Evolutionary conservation across 2,113 vertebrate species (phyloP), one percentile per base, ranked within the genome.

Genomic region (Lophius piscatorius): DNA sequence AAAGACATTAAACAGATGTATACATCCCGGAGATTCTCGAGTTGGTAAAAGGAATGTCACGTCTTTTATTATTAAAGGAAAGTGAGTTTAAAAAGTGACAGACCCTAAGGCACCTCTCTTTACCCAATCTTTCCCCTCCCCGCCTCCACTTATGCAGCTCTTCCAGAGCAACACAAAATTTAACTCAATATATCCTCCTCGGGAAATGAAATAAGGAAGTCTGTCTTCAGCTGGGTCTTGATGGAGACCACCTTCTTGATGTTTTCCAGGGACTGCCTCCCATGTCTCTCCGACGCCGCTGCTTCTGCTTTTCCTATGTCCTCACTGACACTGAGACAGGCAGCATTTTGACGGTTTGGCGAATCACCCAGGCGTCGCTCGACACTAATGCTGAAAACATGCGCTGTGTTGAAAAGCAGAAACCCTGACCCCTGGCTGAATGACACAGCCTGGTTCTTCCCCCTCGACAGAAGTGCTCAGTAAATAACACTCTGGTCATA

Each of bases 351-450:
- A 88, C 57, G 80, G 75, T 86, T 90, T 90, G 84, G 86, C 82
- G 49, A 52, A 78, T 80, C 70, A 79, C 36, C 69, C 78, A 72
- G 63, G 76, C 65, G 44, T 77, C 35, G 63, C 70, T 87, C 66
- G 47, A 73, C 74, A 74, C 83, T 90, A 88, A 91, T 87, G 83
- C 72, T 64, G 80, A 90, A 91, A 91, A 90, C 87, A 91, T 85
- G 87, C 76, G 54, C 60, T 28, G 82, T 77, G 87, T 90, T 90
- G 81, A 87, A 91, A 90, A 82, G 80, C 65, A 63, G 71, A 87
- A 88, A 76, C 79, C 71, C 71, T 88, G 85, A 87, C 83, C 89
- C 83, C 83, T 81, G 87, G 86, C 81, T 86, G 85, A 85, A 87
- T 89, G 78, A 76, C 74, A 80, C 48, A 49, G 80, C 58, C 57